phyloP scores from a whole-genome alignment of 2,113 vertebrate species.

The Crotalus tigris region DNA sequence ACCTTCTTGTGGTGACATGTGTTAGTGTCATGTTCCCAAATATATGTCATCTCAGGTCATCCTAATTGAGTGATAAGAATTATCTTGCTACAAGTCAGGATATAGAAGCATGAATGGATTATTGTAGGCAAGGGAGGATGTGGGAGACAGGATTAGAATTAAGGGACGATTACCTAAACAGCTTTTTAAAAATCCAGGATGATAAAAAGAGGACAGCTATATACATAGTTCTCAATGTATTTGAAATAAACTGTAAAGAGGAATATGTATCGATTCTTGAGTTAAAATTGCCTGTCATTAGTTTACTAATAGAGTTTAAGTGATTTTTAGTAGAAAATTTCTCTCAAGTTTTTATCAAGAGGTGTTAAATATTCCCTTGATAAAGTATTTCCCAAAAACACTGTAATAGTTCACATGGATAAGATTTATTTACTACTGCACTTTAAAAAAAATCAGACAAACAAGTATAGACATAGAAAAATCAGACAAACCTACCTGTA shows the following conservation, averaged over 20 bases:
- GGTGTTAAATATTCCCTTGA: not conserved
- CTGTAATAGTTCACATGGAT: not conserved
- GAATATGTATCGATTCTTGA: not conserved
- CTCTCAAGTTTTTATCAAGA: not conserved
- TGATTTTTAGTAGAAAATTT: not conserved
- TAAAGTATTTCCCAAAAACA: not conserved
- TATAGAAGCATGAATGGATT: not conserved
- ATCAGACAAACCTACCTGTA: not conserved
- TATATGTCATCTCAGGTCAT: not conserved
- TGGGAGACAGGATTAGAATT: not conserved
- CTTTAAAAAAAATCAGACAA: not conserved
- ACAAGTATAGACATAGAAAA: not conserved
- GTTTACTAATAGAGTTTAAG: not conserved
- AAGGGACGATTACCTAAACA: too few species aligned
- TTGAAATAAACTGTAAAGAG: not conserved
- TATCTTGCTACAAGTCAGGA: not conserved
- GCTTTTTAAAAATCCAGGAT: not conserved
- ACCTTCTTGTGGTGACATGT: not conserved
- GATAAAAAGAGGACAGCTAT: not conserved
- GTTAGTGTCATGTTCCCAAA: not conserved
- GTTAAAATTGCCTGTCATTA: not conserved
- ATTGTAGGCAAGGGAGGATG: not conserved
- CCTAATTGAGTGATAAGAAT: not conserved
- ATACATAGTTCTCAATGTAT: not conserved
- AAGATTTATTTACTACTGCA: not conserved